Evolutionary conservation across 2,113 vertebrate species (phyloP).

Genomic region (Dermatemys mawii): DNA sequence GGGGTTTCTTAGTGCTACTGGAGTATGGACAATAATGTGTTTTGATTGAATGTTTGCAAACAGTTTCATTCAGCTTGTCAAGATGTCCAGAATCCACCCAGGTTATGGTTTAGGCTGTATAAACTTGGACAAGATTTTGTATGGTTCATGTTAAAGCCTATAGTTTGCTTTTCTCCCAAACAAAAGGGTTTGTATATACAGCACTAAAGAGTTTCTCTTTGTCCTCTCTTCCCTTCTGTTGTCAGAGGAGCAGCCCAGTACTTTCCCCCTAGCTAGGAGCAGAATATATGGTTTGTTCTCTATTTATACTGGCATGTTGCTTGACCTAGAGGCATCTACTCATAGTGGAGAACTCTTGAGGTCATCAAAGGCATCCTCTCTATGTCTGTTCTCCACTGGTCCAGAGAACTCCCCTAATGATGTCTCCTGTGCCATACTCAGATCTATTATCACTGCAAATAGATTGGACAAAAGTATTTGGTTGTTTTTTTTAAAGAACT

Average conservation of each 20-base stretch:
- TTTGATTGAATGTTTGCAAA: not conserved
- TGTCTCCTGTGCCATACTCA: not conserved
- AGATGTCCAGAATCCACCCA: not conserved
- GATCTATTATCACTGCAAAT: not conserved
- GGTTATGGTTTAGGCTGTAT: not conserved
- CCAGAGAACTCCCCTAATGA: not conserved
- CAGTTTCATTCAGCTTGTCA: not conserved
- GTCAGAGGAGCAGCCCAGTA: too few species aligned
- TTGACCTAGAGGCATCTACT: not conserved
- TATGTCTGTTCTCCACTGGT: not conserved
- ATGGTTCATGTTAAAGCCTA: too few species aligned
- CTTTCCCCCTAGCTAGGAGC: too few species aligned
- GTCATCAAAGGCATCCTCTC: not conserved
- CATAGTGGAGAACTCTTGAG: too few species aligned
- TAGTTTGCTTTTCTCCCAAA: too few species aligned
- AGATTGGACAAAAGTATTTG: not conserved
- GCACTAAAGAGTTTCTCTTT: too few species aligned
- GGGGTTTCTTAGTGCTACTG: too few species aligned
- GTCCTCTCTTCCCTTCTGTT: too few species aligned
- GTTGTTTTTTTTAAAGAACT: not conserved
- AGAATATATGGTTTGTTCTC: too few species aligned
- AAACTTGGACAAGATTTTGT: too few species aligned
- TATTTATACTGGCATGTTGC: too few species aligned
- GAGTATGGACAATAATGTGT: not conserved
- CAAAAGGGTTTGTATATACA: too few species aligned